Base-by-base conservation (phyloP, 2,797 vertebrate genomes). In the Sebastes dallii region DNA sequence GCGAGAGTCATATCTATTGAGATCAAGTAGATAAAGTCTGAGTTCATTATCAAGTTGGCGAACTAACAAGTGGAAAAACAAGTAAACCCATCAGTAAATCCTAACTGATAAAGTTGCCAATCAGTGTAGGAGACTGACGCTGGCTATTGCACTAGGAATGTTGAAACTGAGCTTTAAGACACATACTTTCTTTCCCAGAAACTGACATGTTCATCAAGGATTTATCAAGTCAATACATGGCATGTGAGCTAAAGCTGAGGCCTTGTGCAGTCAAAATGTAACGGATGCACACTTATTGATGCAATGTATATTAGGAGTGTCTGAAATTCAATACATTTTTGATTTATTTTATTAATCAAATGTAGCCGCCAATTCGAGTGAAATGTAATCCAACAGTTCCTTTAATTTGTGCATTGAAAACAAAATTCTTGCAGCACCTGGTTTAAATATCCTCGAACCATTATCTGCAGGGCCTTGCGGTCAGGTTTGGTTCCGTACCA, bases 111-210 rank as follows among this genome's bases (percentile, higher is more conserved):
- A 67, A 59, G 9, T 18, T 25, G 18, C 34, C 30, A 61, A 42
- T 50, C 14, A 60, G 58, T 46, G 66, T 29, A 5, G n/a, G 27
- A 18, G 13, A 66, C 18, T 20, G 55, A 24, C 16, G 24, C 34
- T 62, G 12, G 11, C 36, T 68, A 11, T 25, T 27, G 66, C 25
- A 13, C 2, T 3, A 50, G 58, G 12, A 77, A 67, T 61, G 27
- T 72, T 46, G 9, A 3, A 62, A 46, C 29, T 32, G 59, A 11
- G 1, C 46, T 67, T 12, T 29, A 27, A 59, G 16, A 68, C 64
- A 64, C n/a, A 69, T 27, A 30, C 60, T 69, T 42, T 6, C 9
- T 72, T 84, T 56, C 72, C 58, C 34, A 84, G 83, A 84, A 86
- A 78, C 77, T 80, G 80, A 78, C 80, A 71, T 32, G 5, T 11